Evolutionary conservation across 2,797 vertebrate genomes (phyloP).

Genomic region (Danio albolineatus): DNA sequence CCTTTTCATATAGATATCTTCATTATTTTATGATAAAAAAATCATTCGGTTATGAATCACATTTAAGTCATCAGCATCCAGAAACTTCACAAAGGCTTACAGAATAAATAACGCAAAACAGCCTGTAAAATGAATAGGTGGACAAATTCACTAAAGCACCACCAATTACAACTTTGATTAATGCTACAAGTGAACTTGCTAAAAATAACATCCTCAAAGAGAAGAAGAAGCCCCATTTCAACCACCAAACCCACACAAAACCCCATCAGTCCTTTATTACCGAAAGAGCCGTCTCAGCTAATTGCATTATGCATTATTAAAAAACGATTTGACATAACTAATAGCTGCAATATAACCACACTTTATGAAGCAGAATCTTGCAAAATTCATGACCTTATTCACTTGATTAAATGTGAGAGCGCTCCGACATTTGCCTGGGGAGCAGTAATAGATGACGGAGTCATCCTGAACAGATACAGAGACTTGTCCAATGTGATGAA

Average conservation of each 20-base stretch:
- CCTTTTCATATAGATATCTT: no score
- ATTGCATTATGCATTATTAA: conserved; percentile 14
- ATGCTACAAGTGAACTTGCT: neutral
- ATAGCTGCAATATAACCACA: conserved; percentile 12
- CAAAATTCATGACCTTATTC: neutral
- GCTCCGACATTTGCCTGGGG: neutral
- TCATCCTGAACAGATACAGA: neutral
- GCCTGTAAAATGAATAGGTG: no score
- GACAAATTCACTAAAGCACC: no score
- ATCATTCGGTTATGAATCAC: no score
- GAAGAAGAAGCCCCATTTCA: neutral
- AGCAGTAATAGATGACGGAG: neutral
- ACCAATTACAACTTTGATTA: neutral
- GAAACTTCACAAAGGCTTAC: no score
- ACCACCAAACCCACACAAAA: neutral
- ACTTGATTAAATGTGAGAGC: conserved; percentile 16
- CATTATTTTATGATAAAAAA: no score
- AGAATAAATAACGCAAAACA: no score
- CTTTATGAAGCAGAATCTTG: conserved; percentile 5
- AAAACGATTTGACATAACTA: conserved; percentile 12
- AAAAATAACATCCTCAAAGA: neutral
- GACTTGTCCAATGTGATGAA: no score
- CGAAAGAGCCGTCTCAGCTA: neutral
- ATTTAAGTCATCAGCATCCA: no score
- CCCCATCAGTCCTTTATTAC: neutral